phyloP scores from a whole-genome alignment of 30 jellyfish, hydroid and myxozoan genomes.

The Calvadosia cruxmelitensis region DNA sequence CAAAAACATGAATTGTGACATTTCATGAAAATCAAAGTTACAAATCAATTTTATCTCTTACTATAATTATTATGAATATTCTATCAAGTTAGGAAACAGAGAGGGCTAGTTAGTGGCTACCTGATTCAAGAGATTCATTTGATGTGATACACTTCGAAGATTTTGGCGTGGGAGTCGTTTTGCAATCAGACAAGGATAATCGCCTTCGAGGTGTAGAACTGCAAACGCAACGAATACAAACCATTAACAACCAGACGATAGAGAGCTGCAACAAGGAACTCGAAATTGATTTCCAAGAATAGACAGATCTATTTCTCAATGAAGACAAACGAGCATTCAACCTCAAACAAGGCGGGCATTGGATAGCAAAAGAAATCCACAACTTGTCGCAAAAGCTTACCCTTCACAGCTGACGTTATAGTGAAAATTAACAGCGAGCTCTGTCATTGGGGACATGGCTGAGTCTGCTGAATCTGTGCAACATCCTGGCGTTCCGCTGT shows the following conservation, averaged over 20 bases:
- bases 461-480: not conserved
- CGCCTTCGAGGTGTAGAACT: constrained; percentile 86
- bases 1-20: constrained; percentile 10
- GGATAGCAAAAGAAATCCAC: too few relatives aligned
- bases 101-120: too few relatives aligned
- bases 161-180: constrained; percentile 65
- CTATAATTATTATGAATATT: too few relatives aligned
- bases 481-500: not conserved
- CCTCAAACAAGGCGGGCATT: too few relatives aligned
- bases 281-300: too few relatives aligned
- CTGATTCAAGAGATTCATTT: constrained; percentile 78
- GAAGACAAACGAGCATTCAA: too few relatives aligned
- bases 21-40: not conserved
- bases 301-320: too few relatives aligned
- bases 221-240: constrained; percentile 19
- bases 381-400: too few relatives aligned
- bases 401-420: constrained; percentile 5
- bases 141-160: constrained; percentile 6
- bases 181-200: constrained; percentile 42
- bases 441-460: constrained; percentile 85
- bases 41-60: not conserved
- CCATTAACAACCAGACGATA: not conserved
- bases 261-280: too few relatives aligned
- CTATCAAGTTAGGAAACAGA: too few relatives aligned
- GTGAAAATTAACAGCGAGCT: constrained; percentile 62